Conservation (phyloP, 1,140 invertebrate species). For the Cydia pomonella region DNA sequence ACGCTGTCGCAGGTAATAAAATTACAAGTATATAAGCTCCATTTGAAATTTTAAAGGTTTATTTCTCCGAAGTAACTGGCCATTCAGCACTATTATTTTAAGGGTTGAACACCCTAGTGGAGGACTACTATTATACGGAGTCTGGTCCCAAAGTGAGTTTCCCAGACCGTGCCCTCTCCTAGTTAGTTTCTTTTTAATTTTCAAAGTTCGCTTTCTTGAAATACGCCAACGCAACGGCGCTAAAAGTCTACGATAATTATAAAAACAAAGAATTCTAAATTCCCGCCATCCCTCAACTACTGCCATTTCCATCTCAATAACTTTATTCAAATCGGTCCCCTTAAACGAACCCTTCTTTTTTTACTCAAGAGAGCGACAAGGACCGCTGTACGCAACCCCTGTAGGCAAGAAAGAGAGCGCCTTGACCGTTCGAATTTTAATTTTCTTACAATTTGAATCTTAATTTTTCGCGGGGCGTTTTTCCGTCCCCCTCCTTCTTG, state of each 20-base stretch:
- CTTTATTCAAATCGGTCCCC: constrained; percentile 53
- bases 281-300: constrained; percentile 30
- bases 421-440: constrained; percentile 77
- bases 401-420: constrained; percentile 49
- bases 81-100: too few species aligned
- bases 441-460: constrained; percentile 80
- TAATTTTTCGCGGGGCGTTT: constrained; percentile 71
- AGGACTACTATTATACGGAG: too few species aligned
- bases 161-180: too few species aligned
- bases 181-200: too few species aligned
- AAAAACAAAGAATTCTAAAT: not conserved
- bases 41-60: too few species aligned
- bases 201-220: too few species aligned
- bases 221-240: too few species aligned
- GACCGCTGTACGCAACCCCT: constrained; percentile 44
- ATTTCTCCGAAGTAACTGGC: too few species aligned
- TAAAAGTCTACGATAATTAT: not conserved
- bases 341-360: constrained; percentile 66
- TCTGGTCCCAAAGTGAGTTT: too few species aligned
- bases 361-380: constrained; percentile 49
- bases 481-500: constrained; percentile 41
- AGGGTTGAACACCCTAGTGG: too few species aligned
- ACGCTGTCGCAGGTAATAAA: too few species aligned
- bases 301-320: constrained; percentile 73
- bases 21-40: too few species aligned